Percentiles rank a stretch among this genome's conserved stretches.
Conservation (phyloP, 2,888 invertebrate genomes). For the Chloroclystis v-ata region DNA sequence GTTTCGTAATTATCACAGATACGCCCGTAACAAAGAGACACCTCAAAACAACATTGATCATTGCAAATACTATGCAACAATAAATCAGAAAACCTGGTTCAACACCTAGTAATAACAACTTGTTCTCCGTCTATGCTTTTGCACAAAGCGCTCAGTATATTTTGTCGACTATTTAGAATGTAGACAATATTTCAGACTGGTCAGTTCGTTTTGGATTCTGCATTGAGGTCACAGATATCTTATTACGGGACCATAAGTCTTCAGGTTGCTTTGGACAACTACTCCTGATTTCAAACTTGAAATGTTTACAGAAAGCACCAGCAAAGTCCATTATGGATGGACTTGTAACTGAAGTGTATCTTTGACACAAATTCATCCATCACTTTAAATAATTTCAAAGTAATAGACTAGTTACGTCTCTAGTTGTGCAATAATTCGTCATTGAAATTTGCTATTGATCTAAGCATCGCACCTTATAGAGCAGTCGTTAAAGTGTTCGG, state of each 20-base stretch:
- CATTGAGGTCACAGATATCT: slow-evolving; percentile 57
- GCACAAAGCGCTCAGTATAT: slow-evolving; percentile 48
- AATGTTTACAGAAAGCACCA: not conserved
- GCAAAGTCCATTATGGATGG: slow-evolving; percentile 3
- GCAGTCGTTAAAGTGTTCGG: slow-evolving; percentile 36
- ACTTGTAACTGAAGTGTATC: not conserved
- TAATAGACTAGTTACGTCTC: too few species aligned
- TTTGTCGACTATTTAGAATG: slow-evolving; percentile 55
- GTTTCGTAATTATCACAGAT: slow-evolving; percentile 51
- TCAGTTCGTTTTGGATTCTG: slow-evolving; percentile 46
- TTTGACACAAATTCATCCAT: not conserved
- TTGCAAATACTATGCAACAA: slow-evolving; percentile 57
- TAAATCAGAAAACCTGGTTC: slow-evolving; percentile 69
- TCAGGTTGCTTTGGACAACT: slow-evolving; percentile 35
- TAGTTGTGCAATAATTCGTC: too few species aligned
- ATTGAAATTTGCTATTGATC: not conserved
- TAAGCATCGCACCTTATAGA: slow-evolving; percentile 20
- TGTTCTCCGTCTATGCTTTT: slow-evolving; percentile 51
- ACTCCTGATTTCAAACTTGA: slow-evolving; percentile 32
- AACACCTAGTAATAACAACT: slow-evolving; percentile 69
- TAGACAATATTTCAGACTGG: slow-evolving; percentile 50
- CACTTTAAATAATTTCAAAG: too few species aligned
- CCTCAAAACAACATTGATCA: slow-evolving; percentile 60
- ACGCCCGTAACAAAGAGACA: slow-evolving; percentile 54
- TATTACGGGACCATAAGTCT: slow-evolving; percentile 46